A percentile compares a stretch with the other conserved stretches of the same genome.
These are phyloP conservation scores for Metridium senile DNA, from an alignment of 92 coral and sea anemone species.

Conservation along the genomic window DNA sequence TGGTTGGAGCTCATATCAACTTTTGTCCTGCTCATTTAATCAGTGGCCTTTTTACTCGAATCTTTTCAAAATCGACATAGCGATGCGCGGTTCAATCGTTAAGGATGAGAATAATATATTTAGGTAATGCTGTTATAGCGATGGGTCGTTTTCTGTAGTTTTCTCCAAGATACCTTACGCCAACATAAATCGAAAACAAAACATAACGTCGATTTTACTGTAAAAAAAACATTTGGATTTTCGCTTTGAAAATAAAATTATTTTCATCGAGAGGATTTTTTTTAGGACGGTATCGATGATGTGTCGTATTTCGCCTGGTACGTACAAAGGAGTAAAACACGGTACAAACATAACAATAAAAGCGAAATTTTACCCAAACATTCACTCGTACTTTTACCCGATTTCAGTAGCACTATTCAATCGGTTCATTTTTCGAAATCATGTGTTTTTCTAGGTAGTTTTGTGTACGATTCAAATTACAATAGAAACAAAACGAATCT, in stretches of 20 bases:
- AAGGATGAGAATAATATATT: conserved; percentile 15
- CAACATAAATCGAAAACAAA: conserved; percentile 4
- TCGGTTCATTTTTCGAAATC: neutral
- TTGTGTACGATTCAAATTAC: conserved; percentile 10
- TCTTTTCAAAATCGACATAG: conserved; percentile 17
- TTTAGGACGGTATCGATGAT: conserved; percentile 12
- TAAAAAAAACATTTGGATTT: neutral
- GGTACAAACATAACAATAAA: conserved; percentile 47
- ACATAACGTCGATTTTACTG: neutral
- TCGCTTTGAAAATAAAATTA: conserved; percentile 2
- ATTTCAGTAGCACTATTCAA: neutral
- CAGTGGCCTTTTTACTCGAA: conserved; percentile 22
- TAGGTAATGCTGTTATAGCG: conserved; percentile 10
- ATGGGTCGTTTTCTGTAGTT: neutral
- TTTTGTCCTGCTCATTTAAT: conserved; percentile 30
- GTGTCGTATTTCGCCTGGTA: conserved; percentile 30
- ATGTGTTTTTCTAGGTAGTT: neutral
- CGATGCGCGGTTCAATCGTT: conserved; percentile 22
- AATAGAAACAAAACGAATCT: conserved; percentile 1
- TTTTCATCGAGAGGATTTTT: neutral
- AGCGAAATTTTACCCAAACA: conserved; percentile 1
- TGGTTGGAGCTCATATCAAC: conserved; percentile 28
- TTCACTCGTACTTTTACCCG: conserved; percentile 25
- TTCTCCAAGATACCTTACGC: neutral
- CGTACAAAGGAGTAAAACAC: conserved; percentile 59